Base-by-base conservation (phyloP, 2,888 invertebrate genomes). In the Pelosia muscerda region DNA sequence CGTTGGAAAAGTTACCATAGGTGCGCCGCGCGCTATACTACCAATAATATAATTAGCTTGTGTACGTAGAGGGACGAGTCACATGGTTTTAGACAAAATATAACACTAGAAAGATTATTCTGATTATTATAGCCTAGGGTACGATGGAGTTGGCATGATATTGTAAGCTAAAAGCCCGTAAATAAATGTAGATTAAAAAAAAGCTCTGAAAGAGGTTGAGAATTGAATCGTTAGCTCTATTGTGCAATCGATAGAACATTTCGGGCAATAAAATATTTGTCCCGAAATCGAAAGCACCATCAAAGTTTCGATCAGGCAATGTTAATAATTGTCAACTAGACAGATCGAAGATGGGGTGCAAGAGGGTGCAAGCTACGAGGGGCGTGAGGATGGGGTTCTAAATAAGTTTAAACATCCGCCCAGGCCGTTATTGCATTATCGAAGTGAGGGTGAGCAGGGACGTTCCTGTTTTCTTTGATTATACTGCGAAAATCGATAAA, bases 371-470 rank as follows among this genome's bases (percentile, higher is more conserved):
- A 72, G 64, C 38, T 56, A 57, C 26, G 75, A 72, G 79, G 75
- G 76, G 66, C 62, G 63, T 65, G 62, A 65, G 59, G 72, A 73
- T 70, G 71, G 85, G 86, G 84, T 82, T 78, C 79, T 81, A 86
- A 89, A 88, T 88, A 85, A 86, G 88, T 90, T 90, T 89, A 88
- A 89, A 88, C 88, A 90, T 88, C 85, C 82, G 84, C 73, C 81
- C 74, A 76, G 77, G 75, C 78, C 82, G 80, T 88, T 89, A 89
- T 90, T 90, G 87, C 87, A 86, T 90, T 89, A 90, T 81, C 71
- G 75, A 72, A 71, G 74, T 66, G 79, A 82, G 86, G 83, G 76
- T 68, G 72, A 69, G 68, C 59, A 66, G 81, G 76, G 63, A 71
- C 69, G 70, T 59, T 67, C 59, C 68, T 73, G 79, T 72, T 71